Base-by-base conservation (phyloP, 2,797 vertebrate species). In the Ctenopoma multispine region DNA sequence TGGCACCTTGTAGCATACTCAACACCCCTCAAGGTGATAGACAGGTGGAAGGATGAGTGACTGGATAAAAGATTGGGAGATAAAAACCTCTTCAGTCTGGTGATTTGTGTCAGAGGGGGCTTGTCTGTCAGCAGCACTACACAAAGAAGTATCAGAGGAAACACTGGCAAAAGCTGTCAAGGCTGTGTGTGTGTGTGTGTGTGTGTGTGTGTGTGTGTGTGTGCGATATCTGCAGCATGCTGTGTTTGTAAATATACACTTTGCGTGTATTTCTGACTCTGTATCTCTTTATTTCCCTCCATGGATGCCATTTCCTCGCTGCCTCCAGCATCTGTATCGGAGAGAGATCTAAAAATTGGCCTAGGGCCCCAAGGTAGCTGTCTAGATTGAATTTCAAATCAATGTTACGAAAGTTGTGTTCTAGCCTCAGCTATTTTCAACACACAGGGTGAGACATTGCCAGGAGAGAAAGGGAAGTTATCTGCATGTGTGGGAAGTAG, bases 331-430 rank as follows among this genome's bases (percentile, higher is more conserved):
- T 51, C 31, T 5, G 61, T 75, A 85, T 82, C 69, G 12, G 53
- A 59, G 44, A 75, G 40, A 62, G 71, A 83, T 90, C 81, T 85
- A 62, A 72, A 81, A 65, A 64, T 65, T 27, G 51, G 64, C 75
- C 69, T 47, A 27, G 77, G 68, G 83, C 82, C 36, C 76, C 34
- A 21, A 69, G 82, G 80, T 81, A 79, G 77, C 75, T 63, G 86
- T 79, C 79, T 55, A 77, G 87, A 89, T 88, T 88, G 86, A 89
- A 91, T 91, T 91, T 90, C 81, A 91, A 90, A 92, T 90, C 85
- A 76, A 62, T 87, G 84, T 88, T 87, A 81, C 87, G 86, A 87
- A 89, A 89, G 82, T 88, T 83, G 72, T 82, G 81, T 83, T 88
- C 79, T 58, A 80, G 82, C 77, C 63, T 78, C 69, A 69, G 87